Percentiles rank a stretch among this genome's conserved stretches.
Evolutionary conservation across 2,113 vertebrate species (phyloP).

Genomic region (Rhinopomastus cyanomelas): DNA sequence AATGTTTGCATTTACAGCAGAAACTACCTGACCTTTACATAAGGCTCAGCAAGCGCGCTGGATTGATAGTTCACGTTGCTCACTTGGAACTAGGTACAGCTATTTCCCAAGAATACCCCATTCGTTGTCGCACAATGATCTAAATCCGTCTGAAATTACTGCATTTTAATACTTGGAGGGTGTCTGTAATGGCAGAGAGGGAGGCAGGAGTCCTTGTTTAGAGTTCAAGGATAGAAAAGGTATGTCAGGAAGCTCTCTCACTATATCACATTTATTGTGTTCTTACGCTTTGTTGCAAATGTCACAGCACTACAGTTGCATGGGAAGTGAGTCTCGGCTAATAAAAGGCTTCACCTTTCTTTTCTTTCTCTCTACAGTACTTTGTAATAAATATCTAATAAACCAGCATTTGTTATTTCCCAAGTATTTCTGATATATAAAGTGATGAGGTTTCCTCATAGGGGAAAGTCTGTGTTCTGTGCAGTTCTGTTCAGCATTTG

Average conservation of each 20-base stretch:
- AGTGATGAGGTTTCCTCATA: not conserved
- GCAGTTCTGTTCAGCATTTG: not conserved
- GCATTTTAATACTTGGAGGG: conserved; percentile 31
- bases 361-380: not conserved
- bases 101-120: conserved; percentile 5
- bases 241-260: conserved; percentile 9
- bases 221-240: conserved; percentile 63
- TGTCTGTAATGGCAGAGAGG: not conserved
- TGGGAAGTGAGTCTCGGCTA: conserved; percentile 38
- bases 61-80: conserved; percentile 22
- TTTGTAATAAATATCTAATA: conserved; percentile 17
- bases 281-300: conserved; percentile 62
- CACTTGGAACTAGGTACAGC: not conserved
- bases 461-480: not conserved
- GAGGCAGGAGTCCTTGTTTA: conserved; percentile 51
- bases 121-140: not conserved
- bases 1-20: conserved; percentile 41
- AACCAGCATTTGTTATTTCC: not conserved
- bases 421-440: not conserved
- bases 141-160: conserved; percentile 43
- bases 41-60: not conserved
- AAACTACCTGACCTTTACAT: conserved; percentile 40
- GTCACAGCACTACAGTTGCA: conserved; percentile 47
- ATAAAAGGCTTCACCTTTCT: conserved; percentile 49
- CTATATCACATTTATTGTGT: conserved; percentile 62